Percentiles rank a stretch among this genome's conserved stretches.
Evolutionary conservation across 2,113 vertebrate species (phyloP).

Genomic region (Motacilla alba): DNA sequence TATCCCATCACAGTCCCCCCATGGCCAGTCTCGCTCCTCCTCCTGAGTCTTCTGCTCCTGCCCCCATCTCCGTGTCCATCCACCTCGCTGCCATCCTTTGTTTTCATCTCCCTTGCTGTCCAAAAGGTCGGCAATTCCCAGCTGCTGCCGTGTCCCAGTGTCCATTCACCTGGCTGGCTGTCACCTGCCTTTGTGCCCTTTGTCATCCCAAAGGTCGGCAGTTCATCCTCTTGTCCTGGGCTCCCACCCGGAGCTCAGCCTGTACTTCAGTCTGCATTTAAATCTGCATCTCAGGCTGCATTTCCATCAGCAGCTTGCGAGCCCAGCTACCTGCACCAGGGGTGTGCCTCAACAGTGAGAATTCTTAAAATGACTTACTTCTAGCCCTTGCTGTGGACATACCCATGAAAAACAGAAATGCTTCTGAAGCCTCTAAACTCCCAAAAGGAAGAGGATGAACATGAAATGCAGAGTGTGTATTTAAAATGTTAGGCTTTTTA

Average conservation of each 20-base stretch:
- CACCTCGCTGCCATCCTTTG: too few relatives aligned
- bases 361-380: not conserved
- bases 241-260: not conserved
- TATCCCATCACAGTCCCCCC: not conserved
- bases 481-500: not conserved
- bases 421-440: not conserved
- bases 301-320: not conserved
- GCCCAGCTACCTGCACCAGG: not conserved
- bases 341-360: not conserved
- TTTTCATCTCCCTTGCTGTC: not conserved
- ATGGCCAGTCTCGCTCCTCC: not conserved
- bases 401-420: not conserved
- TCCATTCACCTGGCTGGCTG: not conserved
- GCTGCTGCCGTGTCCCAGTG: not conserved
- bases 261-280: not conserved
- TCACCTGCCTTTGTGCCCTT: not conserved
- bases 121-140: not conserved
- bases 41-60: accelerated
- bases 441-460: not conserved
- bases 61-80: not conserved
- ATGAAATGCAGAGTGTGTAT: not conserved
- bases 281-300: not conserved
- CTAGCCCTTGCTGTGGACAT: not conserved
- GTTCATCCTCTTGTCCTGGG: not conserved
- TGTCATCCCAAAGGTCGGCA: not conserved